phyloP scores from a whole-genome alignment of 2,888 invertebrate species.

The Rosalia funebris region DNA sequence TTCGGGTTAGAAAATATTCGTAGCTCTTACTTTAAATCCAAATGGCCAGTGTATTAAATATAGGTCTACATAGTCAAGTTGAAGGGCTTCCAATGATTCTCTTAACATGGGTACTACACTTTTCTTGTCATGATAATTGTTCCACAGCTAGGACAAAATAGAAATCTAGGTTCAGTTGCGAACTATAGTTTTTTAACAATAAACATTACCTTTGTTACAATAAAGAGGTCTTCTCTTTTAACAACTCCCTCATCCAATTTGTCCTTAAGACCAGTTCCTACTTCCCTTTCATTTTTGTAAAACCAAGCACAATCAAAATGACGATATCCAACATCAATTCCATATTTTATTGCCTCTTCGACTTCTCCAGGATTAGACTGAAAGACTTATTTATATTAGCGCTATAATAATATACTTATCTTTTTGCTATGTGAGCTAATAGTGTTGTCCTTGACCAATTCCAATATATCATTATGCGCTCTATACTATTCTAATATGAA shows the following conservation, averaged over 20 bases:
- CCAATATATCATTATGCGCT: too few species aligned
- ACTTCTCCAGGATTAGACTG: constrained; percentile 50
- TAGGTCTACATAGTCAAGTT: constrained; percentile 58
- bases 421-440: too few species aligned
- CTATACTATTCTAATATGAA: constrained; percentile 4
- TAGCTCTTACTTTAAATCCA: constrained; percentile 56
- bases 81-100: constrained; percentile 52
- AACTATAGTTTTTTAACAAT: constrained; percentile 1
- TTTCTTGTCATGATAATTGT: constrained; percentile 70
- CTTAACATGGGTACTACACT: constrained; percentile 65
- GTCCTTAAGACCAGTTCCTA: constrained; percentile 67
- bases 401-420: too few species aligned
- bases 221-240: constrained; percentile 74
- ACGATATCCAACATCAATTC: constrained; percentile 72
- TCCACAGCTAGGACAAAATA: constrained; percentile 66
- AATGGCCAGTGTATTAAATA: constrained; percentile 62
- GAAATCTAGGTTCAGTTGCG: not conserved
- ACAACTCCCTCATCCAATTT: constrained; percentile 73
- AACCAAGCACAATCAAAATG: constrained; percentile 73
- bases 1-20: not conserved
- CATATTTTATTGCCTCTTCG: constrained; percentile 65
- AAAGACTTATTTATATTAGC: constrained; percentile 19
- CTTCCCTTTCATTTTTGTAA: constrained; percentile 70
- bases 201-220: constrained; percentile 71
- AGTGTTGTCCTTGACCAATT: too few species aligned